Conservation (phyloP, 2,797 vertebrate genomes). For the Nannoperca australis region DNA sequence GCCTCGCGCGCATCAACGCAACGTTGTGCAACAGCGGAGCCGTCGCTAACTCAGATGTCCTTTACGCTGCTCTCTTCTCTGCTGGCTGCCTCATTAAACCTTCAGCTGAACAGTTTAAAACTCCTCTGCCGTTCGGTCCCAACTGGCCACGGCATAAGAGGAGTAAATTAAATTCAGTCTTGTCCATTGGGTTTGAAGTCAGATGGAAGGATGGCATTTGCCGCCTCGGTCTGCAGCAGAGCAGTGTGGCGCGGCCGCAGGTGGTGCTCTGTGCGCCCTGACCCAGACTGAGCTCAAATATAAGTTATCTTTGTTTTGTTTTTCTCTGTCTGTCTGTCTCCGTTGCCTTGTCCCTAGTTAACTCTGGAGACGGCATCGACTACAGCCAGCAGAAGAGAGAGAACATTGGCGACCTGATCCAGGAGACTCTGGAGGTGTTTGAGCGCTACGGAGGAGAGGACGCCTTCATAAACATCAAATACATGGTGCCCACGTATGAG, state of each 20-base stretch:
- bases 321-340: slow-evolving; percentile 19
- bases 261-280: slow-evolving; percentile 54
- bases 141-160: slow-evolving; percentile 40
- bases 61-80: slow-evolving; percentile 45
- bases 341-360: slow-evolving; percentile 80
- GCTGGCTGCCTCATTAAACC: slow-evolving; percentile 73
- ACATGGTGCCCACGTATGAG: slow-evolving; percentile 87
- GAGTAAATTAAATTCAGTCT: slow-evolving; percentile 66
- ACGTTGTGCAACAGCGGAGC: slow-evolving; percentile 51
- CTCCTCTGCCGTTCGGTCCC: slow-evolving; percentile 53
- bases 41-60: slow-evolving; percentile 43
- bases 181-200: slow-evolving; percentile 67
- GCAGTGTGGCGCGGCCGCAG: slow-evolving; percentile 47
- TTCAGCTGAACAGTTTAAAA: slow-evolving; percentile 69
- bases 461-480: slow-evolving; percentile 87
- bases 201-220: slow-evolving; percentile 66
- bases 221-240: slow-evolving; percentile 34
- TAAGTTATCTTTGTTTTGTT: background rate
- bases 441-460: slow-evolving; percentile 86
- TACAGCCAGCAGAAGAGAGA: slow-evolving; percentile 93
- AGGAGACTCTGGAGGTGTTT: slow-evolving; percentile 92
- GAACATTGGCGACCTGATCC: slow-evolving; percentile 92
- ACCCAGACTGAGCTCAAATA: slow-evolving; percentile 21
- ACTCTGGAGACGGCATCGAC: slow-evolving; percentile 91
- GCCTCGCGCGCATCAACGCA: slow-evolving; percentile 40